These are phyloP conservation scores for Entosphenus tridentatus DNA, from an alignment of 2,113 vertebrate genomes.

Conservation along the genomic window DNA sequence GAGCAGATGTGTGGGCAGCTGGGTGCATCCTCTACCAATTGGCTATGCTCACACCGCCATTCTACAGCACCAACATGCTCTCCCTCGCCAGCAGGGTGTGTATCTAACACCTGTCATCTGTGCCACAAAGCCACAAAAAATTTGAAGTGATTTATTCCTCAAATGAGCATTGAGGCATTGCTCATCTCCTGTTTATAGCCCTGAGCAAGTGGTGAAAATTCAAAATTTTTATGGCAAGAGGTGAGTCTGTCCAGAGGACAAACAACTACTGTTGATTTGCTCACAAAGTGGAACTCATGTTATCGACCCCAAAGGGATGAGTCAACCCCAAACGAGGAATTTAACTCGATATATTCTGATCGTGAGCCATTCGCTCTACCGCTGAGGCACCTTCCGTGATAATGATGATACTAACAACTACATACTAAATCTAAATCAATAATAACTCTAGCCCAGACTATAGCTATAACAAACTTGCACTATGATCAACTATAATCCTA, in stretches of 20 bases:
- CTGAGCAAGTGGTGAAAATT: background rate
- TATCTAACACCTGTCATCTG: background rate
- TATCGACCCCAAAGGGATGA: too few relatives aligned
- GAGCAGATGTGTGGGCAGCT: conserved; percentile 60
- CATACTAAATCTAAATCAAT: too few relatives aligned
- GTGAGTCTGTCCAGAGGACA: background rate
- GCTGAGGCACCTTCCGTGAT: too few relatives aligned
- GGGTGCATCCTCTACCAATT: conserved; percentile 72
- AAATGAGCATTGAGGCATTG: background rate
- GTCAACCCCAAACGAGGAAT: too few relatives aligned
- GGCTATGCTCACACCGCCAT: conserved; percentile 45
- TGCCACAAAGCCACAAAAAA: background rate
- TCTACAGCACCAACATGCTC: conserved; percentile 59
- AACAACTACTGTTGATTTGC: background rate
- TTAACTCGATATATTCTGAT: too few relatives aligned
- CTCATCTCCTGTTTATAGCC: conserved; percentile 1
- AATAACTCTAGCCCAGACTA: too few relatives aligned
- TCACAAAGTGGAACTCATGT: background rate
- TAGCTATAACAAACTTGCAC: too few relatives aligned
- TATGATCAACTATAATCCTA: too few relatives aligned
- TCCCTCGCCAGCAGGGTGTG: conserved; percentile 47
- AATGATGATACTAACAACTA: too few relatives aligned
- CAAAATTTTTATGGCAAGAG: background rate
- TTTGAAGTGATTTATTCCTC: background rate
- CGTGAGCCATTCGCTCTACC: too few relatives aligned